Conservation (phyloP, 2,888 invertebrate genomes). For the Meloe dianella region DNA sequence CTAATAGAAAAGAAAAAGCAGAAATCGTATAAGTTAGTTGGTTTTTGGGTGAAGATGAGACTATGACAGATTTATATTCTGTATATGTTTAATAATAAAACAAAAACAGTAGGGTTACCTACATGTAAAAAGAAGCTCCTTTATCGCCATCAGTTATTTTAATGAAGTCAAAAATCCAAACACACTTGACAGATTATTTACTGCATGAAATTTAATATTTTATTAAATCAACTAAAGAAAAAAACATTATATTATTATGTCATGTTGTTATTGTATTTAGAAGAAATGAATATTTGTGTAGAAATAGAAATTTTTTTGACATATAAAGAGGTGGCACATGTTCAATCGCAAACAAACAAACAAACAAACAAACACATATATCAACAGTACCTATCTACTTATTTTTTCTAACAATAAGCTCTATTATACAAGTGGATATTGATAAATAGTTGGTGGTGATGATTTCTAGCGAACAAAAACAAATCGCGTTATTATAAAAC, state of each 20-base stretch:
- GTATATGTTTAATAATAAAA: slow-evolving; percentile 13
- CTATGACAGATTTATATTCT: slow-evolving; percentile 10
- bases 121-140: slow-evolving; percentile 20
- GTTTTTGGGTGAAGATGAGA: slow-evolving; percentile 6
- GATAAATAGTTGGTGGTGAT: too few relatives aligned
- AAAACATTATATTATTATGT: slow-evolving; percentile 5
- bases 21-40: neutral
- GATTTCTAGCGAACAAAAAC: too few relatives aligned
- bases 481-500: too few relatives aligned
- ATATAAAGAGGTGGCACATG: neutral
- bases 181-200: slow-evolving; percentile 39
- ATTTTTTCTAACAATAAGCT: too few relatives aligned
- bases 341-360: neutral
- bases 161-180: slow-evolving; percentile 38
- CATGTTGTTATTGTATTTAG: slow-evolving; percentile 6
- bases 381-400: too few relatives aligned
- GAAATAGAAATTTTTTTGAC: neutral
- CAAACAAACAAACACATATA: too few relatives aligned
- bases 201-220: slow-evolving; percentile 38
- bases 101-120: slow-evolving; percentile 8
- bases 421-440: too few relatives aligned
- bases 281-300: neutral
- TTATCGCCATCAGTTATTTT: slow-evolving; percentile 30
- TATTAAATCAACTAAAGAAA: slow-evolving; percentile 30
- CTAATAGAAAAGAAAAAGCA: neutral